A percentile compares a stretch with the other conserved stretches of the same genome.
Evolutionary conservation across 1,140 invertebrate genomes (phyloP).

Genomic region (Pogonomyrmex barbatus): DNA sequence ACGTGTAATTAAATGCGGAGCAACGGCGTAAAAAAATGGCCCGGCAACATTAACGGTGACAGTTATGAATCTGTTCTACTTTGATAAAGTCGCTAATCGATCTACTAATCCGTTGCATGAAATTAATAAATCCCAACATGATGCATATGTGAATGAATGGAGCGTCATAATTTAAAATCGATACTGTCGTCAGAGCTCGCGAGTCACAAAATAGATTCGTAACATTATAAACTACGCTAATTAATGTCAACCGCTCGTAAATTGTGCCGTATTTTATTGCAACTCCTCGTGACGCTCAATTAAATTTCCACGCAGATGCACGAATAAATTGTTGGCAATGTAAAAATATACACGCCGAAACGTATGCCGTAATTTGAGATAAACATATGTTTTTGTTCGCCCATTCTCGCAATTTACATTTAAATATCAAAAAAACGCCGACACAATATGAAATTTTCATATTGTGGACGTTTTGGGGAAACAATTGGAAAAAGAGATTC

Average conservation of each 20-base stretch:
- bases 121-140: slow-evolving; percentile 48
- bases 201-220: slow-evolving; percentile 51
- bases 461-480: neutral
- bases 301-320: slow-evolving; percentile 43
- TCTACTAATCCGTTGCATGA: slow-evolving; percentile 29
- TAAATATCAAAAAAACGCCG: slow-evolving; percentile 49
- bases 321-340: slow-evolving; percentile 35
- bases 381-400: neutral
- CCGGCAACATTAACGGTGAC: slow-evolving; percentile 21
- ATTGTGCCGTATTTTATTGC: slow-evolving; percentile 37
- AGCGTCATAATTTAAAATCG: slow-evolving; percentile 48
- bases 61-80: slow-evolving; percentile 46
- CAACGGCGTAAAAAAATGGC: slow-evolving; percentile 20
- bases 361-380: slow-evolving; percentile 24
- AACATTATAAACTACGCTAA: slow-evolving; percentile 53
- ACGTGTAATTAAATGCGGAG: slow-evolving; percentile 21
- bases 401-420: slow-evolving; percentile 28
- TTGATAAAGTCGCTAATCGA: slow-evolving; percentile 48
- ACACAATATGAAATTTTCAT: neutral
- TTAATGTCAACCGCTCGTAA: slow-evolving; percentile 55
- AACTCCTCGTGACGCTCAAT: slow-evolving; percentile 36
- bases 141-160: slow-evolving; percentile 25
- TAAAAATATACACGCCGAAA: slow-evolving; percentile 50
- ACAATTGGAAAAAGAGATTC: neutral
- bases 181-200: slow-evolving; percentile 47